These are phyloP conservation scores for Microtus ochrogaster DNA, from an alignment of 2,113 vertebrate species.

Conservation along the genomic window DNA sequence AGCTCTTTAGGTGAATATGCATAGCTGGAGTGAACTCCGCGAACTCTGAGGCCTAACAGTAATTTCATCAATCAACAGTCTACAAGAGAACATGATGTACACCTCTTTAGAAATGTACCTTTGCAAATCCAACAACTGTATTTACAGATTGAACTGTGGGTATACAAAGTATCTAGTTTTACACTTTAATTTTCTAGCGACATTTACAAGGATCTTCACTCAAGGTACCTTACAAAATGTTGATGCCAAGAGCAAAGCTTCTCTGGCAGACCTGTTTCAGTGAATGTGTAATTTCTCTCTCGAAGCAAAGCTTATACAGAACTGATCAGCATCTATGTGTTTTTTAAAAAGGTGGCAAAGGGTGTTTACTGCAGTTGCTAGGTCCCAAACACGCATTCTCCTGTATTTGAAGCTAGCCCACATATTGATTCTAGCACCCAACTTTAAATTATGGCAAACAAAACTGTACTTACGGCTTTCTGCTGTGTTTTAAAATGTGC, in stretches of 20 bases:
- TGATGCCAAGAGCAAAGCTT: slow-evolving; percentile 34
- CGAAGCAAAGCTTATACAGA: slow-evolving; percentile 33
- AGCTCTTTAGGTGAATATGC: slow-evolving; percentile 13
- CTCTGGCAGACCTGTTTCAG: slow-evolving; percentile 1
- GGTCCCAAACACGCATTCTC: background rate
- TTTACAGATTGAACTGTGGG: slow-evolving; percentile 4
- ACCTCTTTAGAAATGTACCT: slow-evolving; percentile 19
- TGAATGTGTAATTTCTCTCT: slow-evolving; percentile 48
- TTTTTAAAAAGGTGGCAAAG: slow-evolving; percentile 41
- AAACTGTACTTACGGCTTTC: background rate
- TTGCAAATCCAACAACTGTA: slow-evolving; percentile 30
- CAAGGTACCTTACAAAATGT: slow-evolving; percentile 40
- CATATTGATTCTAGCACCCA: background rate
- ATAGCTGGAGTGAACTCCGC: slow-evolving; percentile 7
- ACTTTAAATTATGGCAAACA: slow-evolving; percentile 42
- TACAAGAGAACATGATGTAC: background rate
- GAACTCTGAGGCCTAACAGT: slow-evolving; percentile 36
- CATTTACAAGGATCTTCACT: slow-evolving; percentile 39
- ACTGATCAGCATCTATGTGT: slow-evolving; percentile 29
- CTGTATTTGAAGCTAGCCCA: slow-evolving; percentile 14
- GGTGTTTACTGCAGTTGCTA: slow-evolving; percentile 11
- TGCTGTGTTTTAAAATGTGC: slow-evolving; percentile 30
- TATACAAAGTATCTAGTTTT: slow-evolving; percentile 35
- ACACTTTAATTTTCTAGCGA: slow-evolving; percentile 40
- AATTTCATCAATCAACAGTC: slow-evolving; percentile 21